These are phyloP conservation scores for Podarcis cretensis DNA, from an alignment of 2,113 vertebrate species.

Conservation along the genomic window DNA sequence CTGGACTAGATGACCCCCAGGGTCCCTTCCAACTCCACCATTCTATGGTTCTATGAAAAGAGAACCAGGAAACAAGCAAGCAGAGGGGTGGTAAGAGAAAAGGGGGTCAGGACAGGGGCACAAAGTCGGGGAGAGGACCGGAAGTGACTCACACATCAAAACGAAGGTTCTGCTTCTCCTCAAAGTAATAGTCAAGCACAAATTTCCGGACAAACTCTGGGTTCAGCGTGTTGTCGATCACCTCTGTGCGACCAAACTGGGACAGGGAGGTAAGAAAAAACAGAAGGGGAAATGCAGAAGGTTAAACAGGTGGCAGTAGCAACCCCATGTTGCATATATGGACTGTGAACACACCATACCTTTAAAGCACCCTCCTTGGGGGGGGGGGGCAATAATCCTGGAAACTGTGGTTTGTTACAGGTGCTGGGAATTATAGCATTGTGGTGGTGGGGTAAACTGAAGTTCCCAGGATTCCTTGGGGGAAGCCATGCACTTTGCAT, in stretches of 20 bases:
- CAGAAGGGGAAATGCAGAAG: not conserved
- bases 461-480: no score
- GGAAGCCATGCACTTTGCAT: no score
- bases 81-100: not conserved
- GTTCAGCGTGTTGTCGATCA: slow-evolving; percentile 96
- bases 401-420: not conserved
- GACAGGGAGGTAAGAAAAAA: not conserved
- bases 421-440: not conserved
- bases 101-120: not conserved
- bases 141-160: slow-evolving; percentile 92
- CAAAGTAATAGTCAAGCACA: slow-evolving; percentile 96
- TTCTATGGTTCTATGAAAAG: no score
- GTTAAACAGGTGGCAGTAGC: not conserved
- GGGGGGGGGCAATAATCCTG: no score
- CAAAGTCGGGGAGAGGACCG: not conserved
- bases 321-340: no score
- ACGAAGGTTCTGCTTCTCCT: slow-evolving; percentile 96
- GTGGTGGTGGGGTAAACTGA: no score
- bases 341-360: no score
- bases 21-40: no score
- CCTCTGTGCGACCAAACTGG: slow-evolving; percentile 94
- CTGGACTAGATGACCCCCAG: no score
- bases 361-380: no score
- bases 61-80: not conserved
- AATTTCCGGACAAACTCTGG: slow-evolving; percentile 98